Evolutionary conservation across 1,140 invertebrate species (phyloP), one percentile per base, ranked within the genome.

Genomic region (Rhopalosiphum padi): DNA sequence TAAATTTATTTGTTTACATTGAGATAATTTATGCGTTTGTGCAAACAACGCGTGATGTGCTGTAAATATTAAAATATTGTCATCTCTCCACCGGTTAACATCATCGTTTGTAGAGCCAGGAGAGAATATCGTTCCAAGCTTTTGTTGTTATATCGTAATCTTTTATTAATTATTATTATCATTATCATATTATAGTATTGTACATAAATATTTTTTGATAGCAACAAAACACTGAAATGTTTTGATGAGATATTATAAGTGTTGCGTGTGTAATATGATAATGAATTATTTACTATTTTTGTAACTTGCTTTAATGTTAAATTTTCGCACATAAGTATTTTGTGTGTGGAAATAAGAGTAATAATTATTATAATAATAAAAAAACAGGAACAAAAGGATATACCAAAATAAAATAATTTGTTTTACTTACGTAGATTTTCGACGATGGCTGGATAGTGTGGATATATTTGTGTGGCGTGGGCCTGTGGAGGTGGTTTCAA

Each of bases 231-330:
- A 83, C 82, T 9, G 35, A 35, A 83, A 77, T 9, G 82, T 83
- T 41, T 25, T 41, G 9, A 85, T 25, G 41, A 85, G 22, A 85
- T 11, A 43, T 23, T 85, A 85, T 41, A 43, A 25, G 83, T 85
- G 22, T 41, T 85, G 83, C 41, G 83, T 85, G 41, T 41, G 37
- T 85, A 15, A 41, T 41, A 85, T 41, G 83, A 41, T 25, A 41
- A 85, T 85, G 41, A 43, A 85, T 85, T 41, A 85, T 22, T 85
- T 41, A 85, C 37, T 85, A 85, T 85, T 85, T 85, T 85, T 85
- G 37, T 85, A 85, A 25, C 41, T 85, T 35, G 23, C 83, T 43
- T 41, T 85, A 22, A 85, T 85, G 83, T 85, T 85, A 85, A 85
- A 41, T 85, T 85, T 41, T 43, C 41, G 7, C 37, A 85, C 83